A percentile compares a stretch with the other conserved stretches of the same genome.
Conservation (phyloP, 1,140 invertebrate species). For the Apis dorsata region DNA sequence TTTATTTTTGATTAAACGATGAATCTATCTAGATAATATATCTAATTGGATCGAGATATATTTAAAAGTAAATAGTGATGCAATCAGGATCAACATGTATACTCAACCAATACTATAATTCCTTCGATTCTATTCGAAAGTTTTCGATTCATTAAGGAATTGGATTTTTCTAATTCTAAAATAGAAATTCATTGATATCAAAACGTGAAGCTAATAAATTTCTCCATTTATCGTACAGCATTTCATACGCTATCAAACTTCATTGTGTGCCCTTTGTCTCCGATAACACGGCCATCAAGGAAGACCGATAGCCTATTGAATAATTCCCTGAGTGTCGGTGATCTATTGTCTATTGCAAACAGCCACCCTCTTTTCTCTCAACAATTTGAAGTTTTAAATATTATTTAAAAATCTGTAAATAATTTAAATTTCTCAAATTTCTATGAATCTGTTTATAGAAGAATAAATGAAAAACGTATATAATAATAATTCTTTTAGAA, state of each 20-base stretch:
- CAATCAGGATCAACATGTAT: not conserved
- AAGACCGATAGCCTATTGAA: conserved; percentile 34
- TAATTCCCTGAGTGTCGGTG: conserved; percentile 20
- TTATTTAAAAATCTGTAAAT: not conserved
- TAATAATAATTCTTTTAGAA: not conserved
- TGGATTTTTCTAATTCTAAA: not conserved
- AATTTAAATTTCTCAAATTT: not conserved
- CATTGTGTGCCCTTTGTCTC: not conserved
- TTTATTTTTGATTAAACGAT: no score
- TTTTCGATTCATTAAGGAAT: not conserved
- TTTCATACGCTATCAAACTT: conserved; percentile 17
- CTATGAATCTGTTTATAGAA: no score
- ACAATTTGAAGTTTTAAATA: not conserved
- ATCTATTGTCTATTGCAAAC: conserved; percentile 14
- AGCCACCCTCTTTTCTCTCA: not conserved
- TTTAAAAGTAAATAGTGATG: not conserved
- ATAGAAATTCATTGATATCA: not conserved
- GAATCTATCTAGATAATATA: not conserved
- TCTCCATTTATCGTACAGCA: not conserved
- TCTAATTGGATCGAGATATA: not conserved
- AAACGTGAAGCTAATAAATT: not conserved
- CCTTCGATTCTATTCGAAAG: not conserved
- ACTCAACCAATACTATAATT: not conserved
- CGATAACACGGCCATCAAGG: conserved; percentile 1
- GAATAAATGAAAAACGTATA: not conserved